phyloP scores from a whole-genome alignment of 1,140 invertebrate species.

The Philopotamus ludificatus region DNA sequence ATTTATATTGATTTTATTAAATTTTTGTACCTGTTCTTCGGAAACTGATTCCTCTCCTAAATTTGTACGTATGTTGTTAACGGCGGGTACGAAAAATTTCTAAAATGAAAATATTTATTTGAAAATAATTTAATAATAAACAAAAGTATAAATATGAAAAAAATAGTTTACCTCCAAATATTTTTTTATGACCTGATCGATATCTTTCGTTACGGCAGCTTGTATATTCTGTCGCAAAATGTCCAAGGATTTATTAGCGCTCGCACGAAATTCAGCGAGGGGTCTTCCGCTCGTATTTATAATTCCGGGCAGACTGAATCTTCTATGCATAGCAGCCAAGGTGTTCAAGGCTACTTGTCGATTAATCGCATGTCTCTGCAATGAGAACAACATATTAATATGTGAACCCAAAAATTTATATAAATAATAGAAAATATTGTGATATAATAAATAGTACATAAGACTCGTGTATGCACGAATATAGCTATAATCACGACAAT shows the following conservation, averaged over 20 bases:
- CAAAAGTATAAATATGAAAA: not conserved
- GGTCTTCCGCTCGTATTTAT: conserved; percentile 56
- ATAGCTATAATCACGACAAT: too few species aligned
- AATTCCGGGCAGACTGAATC: conserved; percentile 56
- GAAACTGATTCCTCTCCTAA: conserved; percentile 70
- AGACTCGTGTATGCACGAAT: too few species aligned
- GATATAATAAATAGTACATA: too few species aligned
- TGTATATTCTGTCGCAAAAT: conserved; percentile 73
- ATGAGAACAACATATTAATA: too few species aligned
- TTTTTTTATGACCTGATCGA: conserved; percentile 71
- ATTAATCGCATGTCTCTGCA: conserved; percentile 62
- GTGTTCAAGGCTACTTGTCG: conserved; percentile 63
- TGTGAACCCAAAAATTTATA: too few species aligned
- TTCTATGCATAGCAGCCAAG: conserved; percentile 57
- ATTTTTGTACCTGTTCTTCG: conserved; percentile 72
- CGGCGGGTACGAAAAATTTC: conserved; percentile 75
- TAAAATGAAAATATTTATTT: conserved; percentile 44
- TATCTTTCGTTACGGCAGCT: conserved; percentile 73
- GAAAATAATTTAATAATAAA: conserved; percentile 3
- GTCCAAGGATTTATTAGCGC: conserved; percentile 71
- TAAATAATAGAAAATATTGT: too few species aligned
- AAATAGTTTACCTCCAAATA: conserved; percentile 66
- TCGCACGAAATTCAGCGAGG: conserved; percentile 55
- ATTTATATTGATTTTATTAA: conserved; percentile 13
- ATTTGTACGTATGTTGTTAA: conserved; percentile 76